Evolutionary conservation across 2,888 invertebrate genomes (phyloP).

Genomic region (Sepiola atlantica): DNA sequence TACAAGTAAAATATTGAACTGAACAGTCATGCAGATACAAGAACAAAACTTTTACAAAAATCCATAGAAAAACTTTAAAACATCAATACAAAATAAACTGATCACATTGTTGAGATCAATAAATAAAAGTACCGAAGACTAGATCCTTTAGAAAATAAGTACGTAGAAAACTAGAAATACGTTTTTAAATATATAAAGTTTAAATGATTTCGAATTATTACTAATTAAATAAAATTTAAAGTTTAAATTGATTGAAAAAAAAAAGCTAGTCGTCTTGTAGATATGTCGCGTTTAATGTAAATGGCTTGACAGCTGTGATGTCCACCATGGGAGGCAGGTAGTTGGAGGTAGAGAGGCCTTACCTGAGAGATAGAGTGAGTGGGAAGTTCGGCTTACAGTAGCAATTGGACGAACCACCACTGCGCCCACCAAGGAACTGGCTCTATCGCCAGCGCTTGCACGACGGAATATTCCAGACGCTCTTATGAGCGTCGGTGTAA

Average conservation of each 20-base stretch:
- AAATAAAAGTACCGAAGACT: too few relatives aligned
- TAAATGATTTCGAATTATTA: too few relatives aligned
- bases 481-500: conserved; percentile 13
- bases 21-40: too few relatives aligned
- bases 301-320: background rate
- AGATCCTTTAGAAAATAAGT: background rate
- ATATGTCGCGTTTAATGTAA: background rate
- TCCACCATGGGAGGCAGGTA: background rate
- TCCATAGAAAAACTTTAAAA: too few relatives aligned
- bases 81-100: too few relatives aligned
- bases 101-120: background rate
- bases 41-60: too few relatives aligned
- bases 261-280: too few relatives aligned
- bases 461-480: conserved; percentile 11
- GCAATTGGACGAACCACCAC: background rate
- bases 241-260: too few relatives aligned
- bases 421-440: conserved; percentile 1
- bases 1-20: too few relatives aligned
- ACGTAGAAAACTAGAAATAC: background rate
- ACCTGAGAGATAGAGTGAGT: background rate
- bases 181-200: too few relatives aligned
- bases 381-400: background rate
- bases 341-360: background rate
- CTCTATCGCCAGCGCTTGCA: background rate
- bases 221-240: too few relatives aligned